These are phyloP conservation scores for Octopus bimaculoides DNA, from an alignment of 1,140 invertebrate species.

Conservation along the genomic window DNA sequence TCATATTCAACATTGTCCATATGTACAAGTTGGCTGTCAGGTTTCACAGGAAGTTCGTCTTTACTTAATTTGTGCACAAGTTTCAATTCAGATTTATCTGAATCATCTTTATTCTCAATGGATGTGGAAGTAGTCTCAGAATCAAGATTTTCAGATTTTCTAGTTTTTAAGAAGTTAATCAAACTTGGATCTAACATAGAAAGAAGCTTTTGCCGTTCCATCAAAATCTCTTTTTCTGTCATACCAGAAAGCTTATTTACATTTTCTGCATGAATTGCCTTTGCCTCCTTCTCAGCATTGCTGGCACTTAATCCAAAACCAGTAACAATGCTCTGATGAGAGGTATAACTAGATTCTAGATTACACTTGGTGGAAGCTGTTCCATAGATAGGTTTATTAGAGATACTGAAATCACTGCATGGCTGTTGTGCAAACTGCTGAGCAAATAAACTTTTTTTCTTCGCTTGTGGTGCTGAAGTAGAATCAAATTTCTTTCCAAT, in stretches of 20 bases:
- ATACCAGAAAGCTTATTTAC: slow-evolving; percentile 67
- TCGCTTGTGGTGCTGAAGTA: slow-evolving; percentile 11
- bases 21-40: slow-evolving; percentile 58
- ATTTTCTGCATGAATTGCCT: slow-evolving; percentile 74
- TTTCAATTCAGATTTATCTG: background rate
- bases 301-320: slow-evolving; percentile 36
- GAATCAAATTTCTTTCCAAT: background rate
- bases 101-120: background rate
- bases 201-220: slow-evolving; percentile 70
- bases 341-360: background rate
- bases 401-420: background rate
- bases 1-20: slow-evolving; percentile 79
- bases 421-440: slow-evolving; percentile 29
- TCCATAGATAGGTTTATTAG: background rate
- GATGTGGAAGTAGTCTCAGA: background rate
- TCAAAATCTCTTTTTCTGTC: slow-evolving; percentile 72
- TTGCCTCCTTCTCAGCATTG: slow-evolving; percentile 58
- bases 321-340: slow-evolving; percentile 28
- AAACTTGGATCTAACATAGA: slow-evolving; percentile 60
- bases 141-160: background rate
- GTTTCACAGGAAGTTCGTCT: slow-evolving; percentile 34
- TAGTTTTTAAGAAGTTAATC: background rate
- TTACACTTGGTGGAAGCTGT: slow-evolving; percentile 17
- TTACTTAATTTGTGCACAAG: slow-evolving; percentile 11
- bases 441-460: slow-evolving; percentile 51